phyloP scores from a whole-genome alignment of 2,797 vertebrate species.

The Esox masquinongy region DNA sequence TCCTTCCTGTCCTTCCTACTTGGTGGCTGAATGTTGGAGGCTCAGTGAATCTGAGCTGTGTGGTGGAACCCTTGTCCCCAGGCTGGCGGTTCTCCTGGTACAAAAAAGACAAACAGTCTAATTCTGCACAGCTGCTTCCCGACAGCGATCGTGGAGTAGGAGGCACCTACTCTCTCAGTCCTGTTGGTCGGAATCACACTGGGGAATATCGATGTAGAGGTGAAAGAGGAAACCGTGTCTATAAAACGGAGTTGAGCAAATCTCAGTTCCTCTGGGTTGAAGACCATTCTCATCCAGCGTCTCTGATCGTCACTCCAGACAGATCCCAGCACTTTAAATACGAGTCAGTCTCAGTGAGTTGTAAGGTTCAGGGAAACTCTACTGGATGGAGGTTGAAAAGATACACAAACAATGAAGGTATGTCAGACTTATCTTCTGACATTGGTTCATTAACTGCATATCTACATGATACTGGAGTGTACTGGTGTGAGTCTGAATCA shows the following conservation, averaged over 20 bases:
- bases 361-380: neutral
- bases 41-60: neutral
- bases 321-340: neutral
- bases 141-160: neutral
- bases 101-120: neutral
- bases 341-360: neutral
- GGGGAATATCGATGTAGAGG: neutral
- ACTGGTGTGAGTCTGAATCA: slow-evolving; percentile 1
- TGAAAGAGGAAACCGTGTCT: neutral
- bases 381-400: neutral
- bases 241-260: neutral
- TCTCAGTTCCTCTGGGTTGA: neutral
- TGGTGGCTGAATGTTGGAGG: neutral
- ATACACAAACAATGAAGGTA: neutral
- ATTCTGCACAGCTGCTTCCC: neutral
- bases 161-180: neutral
- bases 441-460: no score
- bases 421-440: no score
- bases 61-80: neutral
- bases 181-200: neutral
- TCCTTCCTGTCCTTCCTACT: neutral
- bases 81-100: neutral
- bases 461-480: neutral
- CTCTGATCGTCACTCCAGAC: neutral
- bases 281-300: neutral